Evolutionary conservation across 2,888 invertebrate genomes (phyloP).

Genomic region (Lysandra bellargus): DNA sequence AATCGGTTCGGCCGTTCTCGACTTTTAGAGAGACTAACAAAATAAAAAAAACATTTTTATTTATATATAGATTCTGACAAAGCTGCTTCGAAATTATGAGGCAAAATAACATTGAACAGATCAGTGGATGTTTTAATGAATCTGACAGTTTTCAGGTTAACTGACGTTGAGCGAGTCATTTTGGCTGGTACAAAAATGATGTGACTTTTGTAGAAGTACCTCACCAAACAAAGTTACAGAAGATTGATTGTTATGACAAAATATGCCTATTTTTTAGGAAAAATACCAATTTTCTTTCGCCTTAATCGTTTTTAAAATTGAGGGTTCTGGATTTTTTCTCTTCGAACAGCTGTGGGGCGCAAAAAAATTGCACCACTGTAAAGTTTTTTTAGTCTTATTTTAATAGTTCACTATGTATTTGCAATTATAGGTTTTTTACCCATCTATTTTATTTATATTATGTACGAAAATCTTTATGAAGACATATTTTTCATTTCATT

Average conservation of each 20-base stretch:
- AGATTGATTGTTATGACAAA: neutral
- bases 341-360: too few relatives aligned
- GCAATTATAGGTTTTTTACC: neutral
- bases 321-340: too few relatives aligned
- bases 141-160: constrained; percentile 9
- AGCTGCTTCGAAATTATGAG: neutral
- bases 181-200: constrained; percentile 15
- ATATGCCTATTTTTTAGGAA: neutral
- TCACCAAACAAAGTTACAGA: neutral
- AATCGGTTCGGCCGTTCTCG: too few relatives aligned
- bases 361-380: too few relatives aligned
- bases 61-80: neutral
- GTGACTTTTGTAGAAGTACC: neutral
- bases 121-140: neutral
- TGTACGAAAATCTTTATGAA: neutral
- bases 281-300: too few relatives aligned
- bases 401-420: neutral
- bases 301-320: too few relatives aligned
- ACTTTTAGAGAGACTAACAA: too few relatives aligned
- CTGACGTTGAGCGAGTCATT: constrained; percentile 21
- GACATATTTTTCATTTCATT: neutral
- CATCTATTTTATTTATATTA: neutral
- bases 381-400: neutral
- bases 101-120: neutral
- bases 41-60: neutral